Evolutionary conservation across 2,113 vertebrate species (phyloP), one percentile per base, ranked within the genome.

Genomic region (Ciconia boyciana): DNA sequence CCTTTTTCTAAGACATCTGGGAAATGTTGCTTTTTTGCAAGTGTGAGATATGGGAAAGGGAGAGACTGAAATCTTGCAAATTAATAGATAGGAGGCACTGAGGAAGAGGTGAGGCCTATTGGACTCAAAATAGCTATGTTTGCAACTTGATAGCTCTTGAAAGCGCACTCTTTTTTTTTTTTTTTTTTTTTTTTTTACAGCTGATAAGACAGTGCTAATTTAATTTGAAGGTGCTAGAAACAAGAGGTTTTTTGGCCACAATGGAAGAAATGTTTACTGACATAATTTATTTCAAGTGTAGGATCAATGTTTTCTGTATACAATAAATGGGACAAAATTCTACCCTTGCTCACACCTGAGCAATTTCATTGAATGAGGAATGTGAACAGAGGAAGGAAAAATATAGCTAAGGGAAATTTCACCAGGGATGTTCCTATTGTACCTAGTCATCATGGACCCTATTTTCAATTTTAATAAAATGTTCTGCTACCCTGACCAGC

Each of bases 301-400:
- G 95, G 96, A 96, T 91, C 83, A 94, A 31, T 84, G 11, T 34
- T 83, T 75, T 66, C 87, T 94, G 74, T 92, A 81, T 44, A 72
- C 10, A 70, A 75, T 75, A 76, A 78, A 91, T 58, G 11, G 14
- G 22, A 83, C 10, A 60, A 87, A 92, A 93, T 79, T 78, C 44
- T 57, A 74, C n/a, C 2, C 0, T 46, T 52, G 17, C 26, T 87
- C 76, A 66, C 20, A 61, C 29, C 49, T 31, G 24, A 66, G 64
- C 6, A 77, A 72, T 76, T 83, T 91, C 13, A 90, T 12, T 90
- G 31, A 76, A 92, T 54, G 43, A 66, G 20, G 62, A 65, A 74
- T 51, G 5, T 62, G 36, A 89, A 85, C n/a, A 71, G 7, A 39
- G 34, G 7, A 49, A 62, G 13, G 28, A 69, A 85, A 80, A 78